Evolutionary conservation across 2,113 vertebrate species (phyloP).

Genomic region (Ceyx cyanopectus): DNA sequence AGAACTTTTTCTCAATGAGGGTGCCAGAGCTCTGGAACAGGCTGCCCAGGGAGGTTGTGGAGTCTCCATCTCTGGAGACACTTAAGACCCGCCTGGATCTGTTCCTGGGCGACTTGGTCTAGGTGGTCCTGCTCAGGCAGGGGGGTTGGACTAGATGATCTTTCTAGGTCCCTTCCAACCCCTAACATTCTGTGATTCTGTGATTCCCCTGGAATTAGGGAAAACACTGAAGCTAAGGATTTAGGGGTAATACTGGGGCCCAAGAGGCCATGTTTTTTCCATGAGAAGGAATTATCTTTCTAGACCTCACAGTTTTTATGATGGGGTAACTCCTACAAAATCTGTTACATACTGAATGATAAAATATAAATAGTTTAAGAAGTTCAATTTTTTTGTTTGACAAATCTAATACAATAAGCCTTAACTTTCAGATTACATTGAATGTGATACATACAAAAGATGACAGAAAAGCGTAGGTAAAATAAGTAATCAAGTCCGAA

Average conservation of each 20-base stretch:
- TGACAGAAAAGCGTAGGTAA: background rate
- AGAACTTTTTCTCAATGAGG: no score
- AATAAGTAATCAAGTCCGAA: background rate
- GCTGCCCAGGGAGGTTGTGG: no score
- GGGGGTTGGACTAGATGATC: no score
- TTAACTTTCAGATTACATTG: background rate
- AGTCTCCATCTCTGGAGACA: no score
- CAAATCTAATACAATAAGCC: background rate
- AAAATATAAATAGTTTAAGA: background rate
- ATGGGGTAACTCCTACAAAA: background rate
- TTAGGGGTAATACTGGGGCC: background rate
- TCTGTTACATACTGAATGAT: background rate
- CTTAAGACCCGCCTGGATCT: no score
- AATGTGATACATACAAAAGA: background rate
- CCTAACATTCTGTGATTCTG: no score
- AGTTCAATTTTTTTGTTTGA: background rate
- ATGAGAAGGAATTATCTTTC: background rate
- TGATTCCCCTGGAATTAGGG: background rate
- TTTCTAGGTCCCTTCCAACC: no score
- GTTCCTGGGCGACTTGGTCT: no score
- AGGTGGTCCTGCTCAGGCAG: no score
- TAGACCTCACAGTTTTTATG: background rate
- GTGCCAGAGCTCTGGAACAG: no score
- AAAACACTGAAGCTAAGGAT: fast-evolving
- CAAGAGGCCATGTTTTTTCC: background rate